These are phyloP conservation scores for Drosophila nikananu DNA, from an alignment of 1,140 invertebrate species.

Conservation along the genomic window DNA sequence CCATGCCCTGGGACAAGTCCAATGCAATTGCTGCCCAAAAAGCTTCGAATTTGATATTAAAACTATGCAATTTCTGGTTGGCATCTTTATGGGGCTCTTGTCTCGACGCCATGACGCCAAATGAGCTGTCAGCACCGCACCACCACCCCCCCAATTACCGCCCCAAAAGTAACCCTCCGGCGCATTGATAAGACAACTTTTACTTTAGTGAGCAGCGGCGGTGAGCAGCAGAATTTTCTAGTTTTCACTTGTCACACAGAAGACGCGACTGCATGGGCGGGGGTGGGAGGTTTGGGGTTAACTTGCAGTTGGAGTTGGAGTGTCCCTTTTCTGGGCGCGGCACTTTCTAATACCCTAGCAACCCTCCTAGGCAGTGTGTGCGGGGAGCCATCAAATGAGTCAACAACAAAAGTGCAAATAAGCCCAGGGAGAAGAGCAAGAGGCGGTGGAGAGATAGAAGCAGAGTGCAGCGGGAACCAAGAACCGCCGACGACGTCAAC, in stretches of 20 bases:
- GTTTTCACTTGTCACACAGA: slow-evolving; percentile 77
- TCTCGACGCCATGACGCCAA: slow-evolving; percentile 40
- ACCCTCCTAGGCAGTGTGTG: slow-evolving; percentile 2
- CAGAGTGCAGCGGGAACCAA: slow-evolving; percentile 37
- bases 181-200: slow-evolving; percentile 67
- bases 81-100: slow-evolving; percentile 29
- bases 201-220: slow-evolving; percentile 54
- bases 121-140: slow-evolving; percentile 12
- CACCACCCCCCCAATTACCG: background rate
- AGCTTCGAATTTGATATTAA: slow-evolving; percentile 11
- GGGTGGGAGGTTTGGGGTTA: slow-evolving; percentile 10
- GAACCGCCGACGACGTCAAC: slow-evolving; percentile 5
- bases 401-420: slow-evolving; percentile 65
- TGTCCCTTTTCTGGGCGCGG: slow-evolving; percentile 34
- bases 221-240: slow-evolving; percentile 53
- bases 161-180: background rate
- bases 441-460: slow-evolving; percentile 3
- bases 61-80: slow-evolving; percentile 35
- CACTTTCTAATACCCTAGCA: slow-evolving; percentile 53
- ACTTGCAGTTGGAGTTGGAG: background rate
- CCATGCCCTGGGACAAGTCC: slow-evolving; percentile 64
- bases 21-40: slow-evolving; percentile 29
- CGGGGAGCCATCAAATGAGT: slow-evolving; percentile 54
- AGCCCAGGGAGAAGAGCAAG: slow-evolving; percentile 30
- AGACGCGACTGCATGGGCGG: background rate